These are phyloP conservation scores for Phaethon lepturus DNA, from an alignment of 2,113 vertebrate species.

Conservation along the genomic window DNA sequence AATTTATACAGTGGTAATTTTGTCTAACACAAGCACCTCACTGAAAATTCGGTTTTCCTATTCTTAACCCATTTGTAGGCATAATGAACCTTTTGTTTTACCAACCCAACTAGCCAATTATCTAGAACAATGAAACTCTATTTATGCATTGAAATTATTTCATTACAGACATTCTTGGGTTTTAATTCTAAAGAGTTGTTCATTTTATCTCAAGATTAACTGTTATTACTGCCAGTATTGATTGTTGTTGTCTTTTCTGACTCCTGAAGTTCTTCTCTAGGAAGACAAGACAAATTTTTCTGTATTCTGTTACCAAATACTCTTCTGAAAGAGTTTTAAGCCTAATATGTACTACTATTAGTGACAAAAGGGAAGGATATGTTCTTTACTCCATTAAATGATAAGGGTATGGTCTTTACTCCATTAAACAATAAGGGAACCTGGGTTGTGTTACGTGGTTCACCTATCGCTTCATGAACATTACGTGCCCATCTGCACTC, in stretches of 20 bases:
- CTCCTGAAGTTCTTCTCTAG: neutral
- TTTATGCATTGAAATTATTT: neutral
- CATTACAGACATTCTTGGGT: neutral
- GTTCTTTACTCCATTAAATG: neutral
- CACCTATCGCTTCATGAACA: fast-evolving
- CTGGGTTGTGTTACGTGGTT: neutral
- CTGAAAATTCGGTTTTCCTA: neutral
- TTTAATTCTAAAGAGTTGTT: neutral
- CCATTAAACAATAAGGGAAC: neutral
- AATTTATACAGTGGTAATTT: neutral
- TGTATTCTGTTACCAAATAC: neutral
- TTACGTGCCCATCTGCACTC: neutral
- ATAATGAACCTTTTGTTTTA: neutral
- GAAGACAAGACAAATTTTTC: neutral
- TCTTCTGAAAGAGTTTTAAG: neutral
- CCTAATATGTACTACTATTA: neutral
- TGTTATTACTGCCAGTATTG: neutral
- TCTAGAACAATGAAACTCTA: neutral
- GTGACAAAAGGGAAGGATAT: neutral
- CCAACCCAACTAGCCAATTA: neutral
- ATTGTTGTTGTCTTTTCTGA: neutral
- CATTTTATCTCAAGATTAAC: neutral
- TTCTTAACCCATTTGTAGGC: neutral
- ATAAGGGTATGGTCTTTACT: too few species aligned
- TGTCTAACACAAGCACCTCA: neutral